Base-by-base conservation (phyloP, 2,113 vertebrate species). In the Lontra canadensis region DNA sequence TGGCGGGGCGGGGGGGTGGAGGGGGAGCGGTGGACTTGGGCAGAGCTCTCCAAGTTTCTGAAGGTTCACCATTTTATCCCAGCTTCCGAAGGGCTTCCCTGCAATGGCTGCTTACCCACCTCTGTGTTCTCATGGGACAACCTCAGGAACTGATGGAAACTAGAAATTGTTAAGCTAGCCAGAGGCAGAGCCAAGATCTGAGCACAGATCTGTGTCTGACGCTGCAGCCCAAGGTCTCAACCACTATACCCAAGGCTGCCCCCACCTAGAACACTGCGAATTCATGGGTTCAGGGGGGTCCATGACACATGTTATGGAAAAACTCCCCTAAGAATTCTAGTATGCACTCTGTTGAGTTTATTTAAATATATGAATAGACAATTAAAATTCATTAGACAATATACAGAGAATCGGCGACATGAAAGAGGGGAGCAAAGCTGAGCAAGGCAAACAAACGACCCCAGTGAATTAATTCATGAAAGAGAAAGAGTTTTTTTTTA, bases 1-100 rank as follows among this genome's bases (percentile, higher is more conserved):
- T 55, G 29, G 29, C 7, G 10, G 26, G 36, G 29, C 0, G 7
- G 29, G 36, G 11, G 69, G 29, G 0, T 21, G 55, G 57, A 18
- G 29, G 36, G 29, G 31, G 3, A 1, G 20, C 4, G 29, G 15
- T 8, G 55, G 42, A 59, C 69, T 47, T 4, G 42, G 11, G 42
- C 52, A 59, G 67, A 80, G 78, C 39, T 31, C 9, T 25, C 83
- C 31, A 69, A 39, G 65, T 74, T 52, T 52, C 57, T 10, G 71
- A 65, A 59, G 12, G 36, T 17, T 10, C 44, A 31, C 1, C 13
- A 20, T 23, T 26, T 57, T 21, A 52, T 8, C 1, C n/a, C 2
- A 15, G 25, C 31, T 21, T 42, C 36, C 26, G 0, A 25, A 82
- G 34, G 7, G 29, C 39, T 42, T 93, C 90, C 57, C 34, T 3